phyloP scores from a whole-genome alignment of 1,140 invertebrate genomes.

The Drosophila seguyi region DNA sequence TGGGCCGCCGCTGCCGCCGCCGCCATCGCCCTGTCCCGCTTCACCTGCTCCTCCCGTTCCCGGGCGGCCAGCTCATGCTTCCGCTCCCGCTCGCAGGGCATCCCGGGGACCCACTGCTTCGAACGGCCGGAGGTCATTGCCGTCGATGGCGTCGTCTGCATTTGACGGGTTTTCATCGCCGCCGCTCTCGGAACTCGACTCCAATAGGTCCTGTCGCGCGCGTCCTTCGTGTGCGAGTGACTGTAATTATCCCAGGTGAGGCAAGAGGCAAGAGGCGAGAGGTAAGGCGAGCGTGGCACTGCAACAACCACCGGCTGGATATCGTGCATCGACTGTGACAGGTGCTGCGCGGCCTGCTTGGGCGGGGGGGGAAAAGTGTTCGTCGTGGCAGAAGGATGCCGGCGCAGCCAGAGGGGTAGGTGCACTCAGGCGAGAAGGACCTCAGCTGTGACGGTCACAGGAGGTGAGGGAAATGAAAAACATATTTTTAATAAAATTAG shows the following conservation, averaged over 20 bases:
- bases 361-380: not conserved
- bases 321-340: conserved; percentile 11
- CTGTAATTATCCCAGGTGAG: not conserved
- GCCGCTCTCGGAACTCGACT: not conserved
- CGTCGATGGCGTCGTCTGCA: conserved; percentile 1
- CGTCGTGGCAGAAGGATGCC: not conserved
- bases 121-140: conserved; percentile 17
- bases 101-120: conserved; percentile 5
- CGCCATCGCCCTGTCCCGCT: conserved; percentile 7
- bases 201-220: not conserved
- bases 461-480: not conserved
- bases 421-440: conserved; percentile 16
- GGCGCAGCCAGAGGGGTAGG: conserved; percentile 1
- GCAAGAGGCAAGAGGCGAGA: not conserved
- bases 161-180: conserved; percentile 29
- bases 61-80: conserved; percentile 35
- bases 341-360: conserved; percentile 4
- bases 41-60: conserved; percentile 54
- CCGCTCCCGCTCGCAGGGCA: conserved; percentile 56
- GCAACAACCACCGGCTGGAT: conserved; percentile 11
- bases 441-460: not conserved
- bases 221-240: conserved; percentile 8
- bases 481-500: not conserved
- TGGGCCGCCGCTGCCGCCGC: conserved; percentile 30
- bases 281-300: not conserved